phyloP scores from a whole-genome alignment of 1,140 invertebrate species.

The Pectinophora gossypiella region DNA sequence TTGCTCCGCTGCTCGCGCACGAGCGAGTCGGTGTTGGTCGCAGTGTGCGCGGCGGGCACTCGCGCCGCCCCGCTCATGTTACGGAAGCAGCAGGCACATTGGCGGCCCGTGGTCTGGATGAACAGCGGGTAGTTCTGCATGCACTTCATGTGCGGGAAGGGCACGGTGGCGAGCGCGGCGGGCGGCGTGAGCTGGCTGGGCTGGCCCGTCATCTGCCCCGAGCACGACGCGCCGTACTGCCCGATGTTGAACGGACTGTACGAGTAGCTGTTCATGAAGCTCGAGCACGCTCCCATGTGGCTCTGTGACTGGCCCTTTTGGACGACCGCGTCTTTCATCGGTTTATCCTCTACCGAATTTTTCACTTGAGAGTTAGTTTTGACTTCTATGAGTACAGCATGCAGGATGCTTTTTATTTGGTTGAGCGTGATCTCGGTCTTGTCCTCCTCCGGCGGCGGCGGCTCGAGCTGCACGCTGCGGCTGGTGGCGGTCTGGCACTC shows the following conservation, averaged over 20 bases:
- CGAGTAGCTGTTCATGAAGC: slow-evolving; percentile 39
- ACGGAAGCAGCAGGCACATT: slow-evolving; percentile 24
- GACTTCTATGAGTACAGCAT: slow-evolving; percentile 52
- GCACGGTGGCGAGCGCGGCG: neutral
- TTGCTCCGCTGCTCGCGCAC: slow-evolving; percentile 15
- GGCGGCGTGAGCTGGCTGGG: neutral
- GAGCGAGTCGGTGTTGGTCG: slow-evolving; percentile 36
- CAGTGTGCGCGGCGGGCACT: slow-evolving; percentile 18
- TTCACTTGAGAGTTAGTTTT: slow-evolving; percentile 37
- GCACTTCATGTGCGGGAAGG: slow-evolving; percentile 25
- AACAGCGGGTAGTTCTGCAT: slow-evolving; percentile 46
- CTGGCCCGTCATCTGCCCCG: slow-evolving; percentile 18
- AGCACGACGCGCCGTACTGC: slow-evolving; percentile 31
- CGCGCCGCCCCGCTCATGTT: neutral
- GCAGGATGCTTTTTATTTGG: slow-evolving; percentile 57
- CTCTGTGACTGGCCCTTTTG: slow-evolving; percentile 47
- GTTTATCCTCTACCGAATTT: slow-evolving; percentile 13
- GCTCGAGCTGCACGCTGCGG: slow-evolving; percentile 7
- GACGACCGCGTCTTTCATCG: slow-evolving; percentile 46
- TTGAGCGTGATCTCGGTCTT: slow-evolving; percentile 50
- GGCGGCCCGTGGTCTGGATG: slow-evolving; percentile 33
- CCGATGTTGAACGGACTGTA: slow-evolving; percentile 32
- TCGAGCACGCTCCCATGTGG: slow-evolving; percentile 15
- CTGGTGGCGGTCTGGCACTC: slow-evolving; percentile 28
- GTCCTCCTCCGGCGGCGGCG: slow-evolving; percentile 9